Evolutionary conservation across 2,888 invertebrate species (phyloP), one percentile per base, ranked within the genome.

Genomic region (Theretra japonica): DNA sequence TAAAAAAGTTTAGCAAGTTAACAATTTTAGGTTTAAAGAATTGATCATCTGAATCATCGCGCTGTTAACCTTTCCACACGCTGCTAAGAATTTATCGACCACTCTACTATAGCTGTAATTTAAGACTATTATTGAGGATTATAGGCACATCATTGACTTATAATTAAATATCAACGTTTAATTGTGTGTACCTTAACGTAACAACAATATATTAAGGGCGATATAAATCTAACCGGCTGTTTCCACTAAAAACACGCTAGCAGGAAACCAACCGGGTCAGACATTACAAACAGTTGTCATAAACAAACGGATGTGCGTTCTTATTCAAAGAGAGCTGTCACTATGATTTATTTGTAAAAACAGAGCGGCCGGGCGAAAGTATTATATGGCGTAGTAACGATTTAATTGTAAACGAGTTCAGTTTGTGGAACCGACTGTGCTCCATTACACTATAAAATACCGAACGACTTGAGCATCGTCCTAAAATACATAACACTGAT

Each of bases 221-320:
- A 23, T 58, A 25, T 23, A 23, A 58, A 21, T 58, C 58, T 23
- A 23, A 30, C 8, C 33, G 25, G 19, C 33, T 21, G 33, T 62
- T 33, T 62, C 62, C 33, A 62, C 30, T 41, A 62, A 28, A 28
- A 62, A 62, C 58, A 15, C 25, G 58, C 23, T 25, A 21, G 23
- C 58, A 58, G 58, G 58, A 58, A 25, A 58, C 58, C 58, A 25
- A 25, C 58, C 58, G 58, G 25, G 58, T 58, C 58, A 58, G 58
- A 23, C 58, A 58, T 25, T 56, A 57, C 69, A 69, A 69, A 70
- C 53, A 70, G 23, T 58, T 58, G 25, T 69, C 69, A 69, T 69
- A 69, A 78, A 75, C 77, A 78, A 82, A 80, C 76, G 78, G 74
- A 75, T 79, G 75, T 79, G 76, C 80, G 80, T 81, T 82, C 81